Evolutionary conservation across 2,888 invertebrate genomes (phyloP).

Genomic region (Morpho deidamia): DNA sequence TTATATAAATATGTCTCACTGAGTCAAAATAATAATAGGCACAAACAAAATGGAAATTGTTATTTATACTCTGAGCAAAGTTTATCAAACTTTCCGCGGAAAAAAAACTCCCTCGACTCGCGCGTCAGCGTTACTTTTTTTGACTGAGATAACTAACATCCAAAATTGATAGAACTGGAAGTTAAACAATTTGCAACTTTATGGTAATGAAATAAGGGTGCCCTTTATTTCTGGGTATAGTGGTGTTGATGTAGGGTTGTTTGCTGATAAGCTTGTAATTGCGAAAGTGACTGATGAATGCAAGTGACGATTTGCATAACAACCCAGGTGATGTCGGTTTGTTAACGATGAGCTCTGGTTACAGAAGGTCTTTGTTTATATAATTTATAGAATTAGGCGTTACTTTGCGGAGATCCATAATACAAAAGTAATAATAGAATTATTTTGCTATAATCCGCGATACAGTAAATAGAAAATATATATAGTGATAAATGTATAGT

Average conservation of each 20-base stretch:
- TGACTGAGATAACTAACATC: conserved; percentile 29
- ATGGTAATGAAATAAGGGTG: background rate
- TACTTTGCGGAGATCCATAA: too few relatives aligned
- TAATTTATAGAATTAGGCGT: too few relatives aligned
- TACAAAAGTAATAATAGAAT: too few relatives aligned
- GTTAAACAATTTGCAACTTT: conserved; percentile 24
- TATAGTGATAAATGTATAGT: too few relatives aligned
- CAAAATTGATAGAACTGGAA: conserved; percentile 9
- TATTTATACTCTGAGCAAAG: conserved; percentile 5
- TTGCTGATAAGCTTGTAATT: conserved; percentile 54
- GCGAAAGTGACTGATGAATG: conserved; percentile 56
- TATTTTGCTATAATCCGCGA: too few relatives aligned
- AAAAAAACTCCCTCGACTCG: conserved; percentile 33
- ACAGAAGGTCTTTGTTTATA: too few relatives aligned
- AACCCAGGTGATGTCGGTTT: conserved; percentile 16
- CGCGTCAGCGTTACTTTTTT: conserved; percentile 35
- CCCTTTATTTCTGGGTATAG: background rate
- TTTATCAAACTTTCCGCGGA: conserved; percentile 14
- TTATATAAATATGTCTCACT: background rate
- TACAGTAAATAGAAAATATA: too few relatives aligned
- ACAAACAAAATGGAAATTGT: background rate
- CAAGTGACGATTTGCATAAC: conserved; percentile 48
- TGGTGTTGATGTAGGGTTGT: conserved; percentile 28
- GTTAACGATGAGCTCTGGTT: conserved; percentile 5
- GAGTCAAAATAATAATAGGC: conserved; percentile 1